A percentile compares a stretch with the other conserved stretches of the same genome.
These are phyloP conservation scores for Listrodromus nycthemerus DNA, from an alignment of 2,888 invertebrate genomes.

Conservation along the genomic window DNA sequence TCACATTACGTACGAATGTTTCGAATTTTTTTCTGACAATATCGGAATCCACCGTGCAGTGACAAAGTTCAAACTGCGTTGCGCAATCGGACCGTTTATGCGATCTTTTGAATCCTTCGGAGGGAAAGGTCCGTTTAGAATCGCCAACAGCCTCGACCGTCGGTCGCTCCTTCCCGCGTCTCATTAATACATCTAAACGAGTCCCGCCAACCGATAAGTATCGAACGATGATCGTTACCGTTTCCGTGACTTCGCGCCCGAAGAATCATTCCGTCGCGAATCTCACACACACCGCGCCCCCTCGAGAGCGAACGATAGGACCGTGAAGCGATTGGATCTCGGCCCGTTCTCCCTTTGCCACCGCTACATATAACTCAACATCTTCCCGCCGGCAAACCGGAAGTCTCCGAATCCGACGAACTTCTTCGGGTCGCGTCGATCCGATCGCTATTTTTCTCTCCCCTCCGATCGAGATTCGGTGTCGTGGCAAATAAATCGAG, in stretches of 20 bases:
- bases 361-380: constrained; percentile 5
- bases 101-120: background rate
- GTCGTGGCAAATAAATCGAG: constrained; percentile 66
- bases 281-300: constrained; percentile 36
- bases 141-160: background rate
- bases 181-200: constrained; percentile 32
- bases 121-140: background rate
- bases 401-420: constrained; percentile 59
- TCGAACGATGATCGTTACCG: constrained; percentile 42
- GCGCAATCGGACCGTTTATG: background rate
- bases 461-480: constrained; percentile 44
- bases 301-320: constrained; percentile 48
- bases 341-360: constrained; percentile 47
- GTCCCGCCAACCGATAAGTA: constrained; percentile 20
- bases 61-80: background rate
- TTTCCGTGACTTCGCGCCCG: constrained; percentile 25
- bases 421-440: constrained; percentile 58
- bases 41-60: background rate
- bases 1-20: no score
- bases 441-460: constrained; percentile 47
- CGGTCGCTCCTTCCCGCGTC: background rate
- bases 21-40: background rate
- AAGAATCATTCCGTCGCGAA: constrained; percentile 30
- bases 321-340: constrained; percentile 62
- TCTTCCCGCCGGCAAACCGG: constrained; percentile 36